Evolutionary conservation across 2,888 invertebrate genomes (phyloP).

Genomic region (Acrobasis repandana): DNA sequence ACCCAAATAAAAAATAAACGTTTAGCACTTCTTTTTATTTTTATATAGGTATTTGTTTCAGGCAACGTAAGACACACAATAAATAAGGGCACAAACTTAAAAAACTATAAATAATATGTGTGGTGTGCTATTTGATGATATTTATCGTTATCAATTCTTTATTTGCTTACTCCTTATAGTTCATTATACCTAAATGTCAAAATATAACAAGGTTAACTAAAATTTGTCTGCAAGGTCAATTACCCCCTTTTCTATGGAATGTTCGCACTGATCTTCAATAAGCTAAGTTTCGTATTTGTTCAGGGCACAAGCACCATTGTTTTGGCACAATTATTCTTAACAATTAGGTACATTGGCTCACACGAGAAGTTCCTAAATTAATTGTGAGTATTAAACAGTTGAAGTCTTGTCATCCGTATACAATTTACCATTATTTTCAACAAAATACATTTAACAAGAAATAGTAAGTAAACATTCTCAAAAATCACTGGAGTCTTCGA

Average conservation of each 20-base stretch:
- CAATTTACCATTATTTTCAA: constrained; percentile 46
- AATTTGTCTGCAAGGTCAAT: neutral
- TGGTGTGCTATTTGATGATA: too few relatives aligned
- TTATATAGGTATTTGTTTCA: too few relatives aligned
- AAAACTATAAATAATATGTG: too few relatives aligned
- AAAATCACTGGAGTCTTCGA: constrained; percentile 21
- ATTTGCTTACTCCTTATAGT: neutral
- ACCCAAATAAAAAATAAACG: too few relatives aligned
- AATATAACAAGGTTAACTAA: constrained; percentile 29
- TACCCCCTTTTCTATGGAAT: constrained; percentile 20
- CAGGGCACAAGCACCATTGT: constrained; percentile 36
- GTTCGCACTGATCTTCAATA: constrained; percentile 28
- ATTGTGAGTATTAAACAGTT: constrained; percentile 52
- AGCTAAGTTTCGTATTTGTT: constrained; percentile 31
- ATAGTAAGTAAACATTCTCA: constrained; percentile 27
- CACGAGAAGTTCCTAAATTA: constrained; percentile 3
- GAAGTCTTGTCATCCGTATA: constrained; percentile 66
- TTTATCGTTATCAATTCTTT: too few relatives aligned
- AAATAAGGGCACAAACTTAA: too few relatives aligned
- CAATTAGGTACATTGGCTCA: constrained; percentile 5
- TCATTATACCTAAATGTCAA: constrained; percentile 16
- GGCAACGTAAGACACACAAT: too few relatives aligned
- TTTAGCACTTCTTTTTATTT: neutral
- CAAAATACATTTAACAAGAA: constrained; percentile 31
- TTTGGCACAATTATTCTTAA: constrained; percentile 38